Base-by-base conservation (phyloP, 2,888 invertebrate species). In the Ophion ventricosus region DNA sequence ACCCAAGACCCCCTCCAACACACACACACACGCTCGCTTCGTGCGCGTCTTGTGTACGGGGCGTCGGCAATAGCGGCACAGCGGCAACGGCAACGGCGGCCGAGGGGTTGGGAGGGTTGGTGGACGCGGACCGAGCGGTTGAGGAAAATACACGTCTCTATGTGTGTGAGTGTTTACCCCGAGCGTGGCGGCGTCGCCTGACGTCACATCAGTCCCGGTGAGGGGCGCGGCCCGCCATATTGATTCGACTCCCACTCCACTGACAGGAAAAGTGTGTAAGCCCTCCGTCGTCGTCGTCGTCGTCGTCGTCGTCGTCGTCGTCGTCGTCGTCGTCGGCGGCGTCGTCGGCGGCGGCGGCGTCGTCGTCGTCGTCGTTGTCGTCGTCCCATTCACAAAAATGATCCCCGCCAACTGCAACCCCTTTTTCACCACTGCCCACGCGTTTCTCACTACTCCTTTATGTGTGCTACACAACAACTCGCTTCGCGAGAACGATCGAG, bases 141-240 rank as follows among this genome's bases (percentile, higher is more conserved):
- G 43, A 43, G 43, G 43, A 43, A 43, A 14, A 43, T 43, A 43
- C 56, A 29, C 29, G 69, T n/a, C n/a, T n/a, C n/a, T n/a, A n/a
- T 70, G 64, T 64, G n/a, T 66, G 66, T 64, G 77, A 67, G 73
- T 61, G 72, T 54, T 66, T 64, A 59, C 43, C 61, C 29, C 49
- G 67, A 63, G 75, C 54, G 69, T 70, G 59, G 63, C 59, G 56
- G 77, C 57, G 76, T 66, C 20, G 73, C 49, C 80, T 90, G 90
- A 90, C 90, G 90, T 90, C 89, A 90, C 87, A 85, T 43, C 83
- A 86, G 88, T 87, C 86, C 89, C 80, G 75, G 88, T 88, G 88
- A 90, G 90, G 89, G 90, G 90, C 88, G 90, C 90, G 90, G 90
- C 89, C 88, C 87, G 88, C 88, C 88, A 90, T 90, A 90, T 90